phyloP scores from a whole-genome alignment of 2,797 vertebrate species.

The Helarctos malayanus region DNA sequence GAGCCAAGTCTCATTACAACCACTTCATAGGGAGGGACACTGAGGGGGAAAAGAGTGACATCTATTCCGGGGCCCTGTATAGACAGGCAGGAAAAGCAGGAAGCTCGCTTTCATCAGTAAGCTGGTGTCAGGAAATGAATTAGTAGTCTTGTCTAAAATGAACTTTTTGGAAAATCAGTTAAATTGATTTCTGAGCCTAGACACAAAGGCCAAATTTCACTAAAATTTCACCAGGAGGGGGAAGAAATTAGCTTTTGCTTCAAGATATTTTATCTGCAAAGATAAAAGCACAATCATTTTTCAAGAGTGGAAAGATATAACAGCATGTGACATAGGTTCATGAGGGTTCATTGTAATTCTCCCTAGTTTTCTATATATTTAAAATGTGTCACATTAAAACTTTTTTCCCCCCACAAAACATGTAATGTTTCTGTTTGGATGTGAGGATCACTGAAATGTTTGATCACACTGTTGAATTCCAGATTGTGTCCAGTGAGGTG shows the following conservation, averaged over 20 bases:
- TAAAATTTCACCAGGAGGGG: not conserved
- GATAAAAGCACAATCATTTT: not conserved
- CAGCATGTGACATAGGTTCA: not conserved
- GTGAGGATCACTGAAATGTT: not conserved
- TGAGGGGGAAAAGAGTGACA: not conserved
- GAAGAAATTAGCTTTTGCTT: not conserved
- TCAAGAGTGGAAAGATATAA: not conserved
- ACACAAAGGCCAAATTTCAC: constrained; percentile 26
- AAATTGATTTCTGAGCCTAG: constrained; percentile 38
- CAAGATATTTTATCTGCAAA: not conserved
- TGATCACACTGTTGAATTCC: not conserved
- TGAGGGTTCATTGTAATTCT: not conserved
- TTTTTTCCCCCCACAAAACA: not conserved
- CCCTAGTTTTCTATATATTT: not conserved
- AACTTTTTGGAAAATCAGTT: constrained; percentile 28
- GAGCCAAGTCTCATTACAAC: constrained; percentile 18
- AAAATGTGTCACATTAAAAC: not conserved
- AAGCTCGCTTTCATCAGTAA: not conserved
- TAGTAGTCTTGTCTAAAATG: not conserved
- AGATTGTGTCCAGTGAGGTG: rapidly evolving
- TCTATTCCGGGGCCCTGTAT: not conserved
- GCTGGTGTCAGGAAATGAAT: not conserved
- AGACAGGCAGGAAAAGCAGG: not conserved
- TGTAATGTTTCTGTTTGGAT: not conserved
- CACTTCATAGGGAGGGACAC: not conserved